A percentile compares a stretch with the other conserved stretches of the same genome.
These are phyloP conservation scores for Circaetus cinerascens DNA, from an alignment of 2,113 vertebrate genomes.

Conservation along the genomic window DNA sequence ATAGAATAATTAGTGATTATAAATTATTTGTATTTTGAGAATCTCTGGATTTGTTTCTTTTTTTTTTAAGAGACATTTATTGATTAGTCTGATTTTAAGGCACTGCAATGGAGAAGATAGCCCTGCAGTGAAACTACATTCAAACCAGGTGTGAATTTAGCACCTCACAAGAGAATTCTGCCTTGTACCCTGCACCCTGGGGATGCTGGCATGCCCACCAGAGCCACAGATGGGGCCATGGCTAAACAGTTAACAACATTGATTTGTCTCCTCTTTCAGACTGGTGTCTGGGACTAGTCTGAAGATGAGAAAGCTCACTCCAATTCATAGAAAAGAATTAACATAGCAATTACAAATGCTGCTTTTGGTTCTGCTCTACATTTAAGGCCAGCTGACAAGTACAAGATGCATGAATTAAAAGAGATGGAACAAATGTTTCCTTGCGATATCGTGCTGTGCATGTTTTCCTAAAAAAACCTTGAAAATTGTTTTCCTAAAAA, in stretches of 20 bases:
- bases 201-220: not conserved
- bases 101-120: not conserved
- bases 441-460: not conserved
- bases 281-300: not conserved
- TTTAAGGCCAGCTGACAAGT: not conserved
- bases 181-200: not conserved
- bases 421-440: not conserved
- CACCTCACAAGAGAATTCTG: not conserved
- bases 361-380: not conserved
- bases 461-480: not conserved
- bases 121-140: not conserved
- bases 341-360: not conserved
- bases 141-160: not conserved
- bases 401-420: not conserved
- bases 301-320: not conserved
- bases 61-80: rapidly evolving
- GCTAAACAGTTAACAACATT: not conserved
- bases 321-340: not conserved
- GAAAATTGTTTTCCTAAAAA: not conserved
- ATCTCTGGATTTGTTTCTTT: too few species aligned
- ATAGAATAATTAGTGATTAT: too few species aligned
- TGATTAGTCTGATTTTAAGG: not conserved
- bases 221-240: not conserved
- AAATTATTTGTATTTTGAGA: too few species aligned
- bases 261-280: not conserved